These are phyloP conservation scores for Phocides pigmalion DNA, from an alignment of 1,140 invertebrate species.

Conservation along the genomic window DNA sequence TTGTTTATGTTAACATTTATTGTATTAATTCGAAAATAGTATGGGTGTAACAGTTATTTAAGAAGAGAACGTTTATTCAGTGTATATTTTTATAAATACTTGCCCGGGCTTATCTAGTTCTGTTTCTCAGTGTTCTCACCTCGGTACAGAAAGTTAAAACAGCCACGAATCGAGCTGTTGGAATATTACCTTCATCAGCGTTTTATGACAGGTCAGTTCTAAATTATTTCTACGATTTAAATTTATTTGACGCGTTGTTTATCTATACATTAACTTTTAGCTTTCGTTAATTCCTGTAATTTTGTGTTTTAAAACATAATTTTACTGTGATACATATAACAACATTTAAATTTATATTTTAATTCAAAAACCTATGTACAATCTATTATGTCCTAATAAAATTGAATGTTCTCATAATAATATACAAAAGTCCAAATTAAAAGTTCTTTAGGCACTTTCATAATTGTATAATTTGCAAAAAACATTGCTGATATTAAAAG, in stretches of 20 bases:
- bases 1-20: conserved; percentile 1
- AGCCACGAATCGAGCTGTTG: conserved; percentile 1
- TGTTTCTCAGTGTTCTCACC: conserved; percentile 5
- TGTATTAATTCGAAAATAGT: not conserved
- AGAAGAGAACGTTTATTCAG: conserved; percentile 13
- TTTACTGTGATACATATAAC: no score
- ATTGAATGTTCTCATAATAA: no score
- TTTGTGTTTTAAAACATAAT: no score
- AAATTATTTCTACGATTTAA: not conserved
- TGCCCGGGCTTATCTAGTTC: conserved; percentile 21
- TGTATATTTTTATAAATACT: conserved; percentile 10
- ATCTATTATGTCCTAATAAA: no score
- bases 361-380: no score
- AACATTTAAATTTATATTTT: no score
- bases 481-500: no score
- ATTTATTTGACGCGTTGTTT: not conserved
- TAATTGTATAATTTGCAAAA: no score
- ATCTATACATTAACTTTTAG: not conserved
- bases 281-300: no score
- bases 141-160: conserved; percentile 13
- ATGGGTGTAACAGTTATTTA: not conserved
- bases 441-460: no score
- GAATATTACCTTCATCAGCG: conserved; percentile 2
- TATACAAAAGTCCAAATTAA: no score
- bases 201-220: conserved; percentile 25